Conservation (phyloP, 2,113 vertebrate species). For the Mirounga angustirostris region DNA sequence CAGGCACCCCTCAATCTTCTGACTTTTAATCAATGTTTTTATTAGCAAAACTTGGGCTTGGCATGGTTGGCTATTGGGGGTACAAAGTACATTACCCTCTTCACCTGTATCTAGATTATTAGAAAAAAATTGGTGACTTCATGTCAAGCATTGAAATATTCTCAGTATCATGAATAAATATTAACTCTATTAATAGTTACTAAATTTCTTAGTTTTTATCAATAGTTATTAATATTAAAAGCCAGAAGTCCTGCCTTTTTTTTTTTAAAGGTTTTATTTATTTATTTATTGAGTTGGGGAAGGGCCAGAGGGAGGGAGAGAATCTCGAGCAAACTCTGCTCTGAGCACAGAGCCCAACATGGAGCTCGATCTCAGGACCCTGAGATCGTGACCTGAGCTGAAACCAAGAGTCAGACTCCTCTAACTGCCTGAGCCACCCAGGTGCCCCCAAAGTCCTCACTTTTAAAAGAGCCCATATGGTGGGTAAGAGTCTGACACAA, state of each 20-base stretch:
- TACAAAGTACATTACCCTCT: background rate
- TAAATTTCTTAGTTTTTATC: background rate
- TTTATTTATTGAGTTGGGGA: no score
- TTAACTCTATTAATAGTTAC: background rate
- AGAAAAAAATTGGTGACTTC: background rate
- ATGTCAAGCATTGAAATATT: background rate
- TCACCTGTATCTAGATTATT: background rate
- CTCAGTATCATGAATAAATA: background rate
- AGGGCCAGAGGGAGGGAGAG: background rate
- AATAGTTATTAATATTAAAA: background rate
- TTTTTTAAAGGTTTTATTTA: no score
- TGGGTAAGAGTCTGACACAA: background rate
- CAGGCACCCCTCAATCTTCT: background rate
- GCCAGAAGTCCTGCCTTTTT: background rate
- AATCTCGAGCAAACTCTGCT: background rate
- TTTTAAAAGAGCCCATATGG: background rate
- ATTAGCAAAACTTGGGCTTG: background rate
- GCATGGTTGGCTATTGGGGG: background rate
- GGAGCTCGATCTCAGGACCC: background rate
- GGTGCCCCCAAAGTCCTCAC: background rate
- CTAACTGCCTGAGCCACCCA: background rate
- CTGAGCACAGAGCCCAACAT: background rate
- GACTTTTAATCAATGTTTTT: background rate
- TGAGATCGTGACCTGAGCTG: background rate
- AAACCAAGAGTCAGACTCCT: background rate